phyloP scores from a whole-genome alignment of 2,888 invertebrate genomes.

The Ormyrus pomaceus region DNA sequence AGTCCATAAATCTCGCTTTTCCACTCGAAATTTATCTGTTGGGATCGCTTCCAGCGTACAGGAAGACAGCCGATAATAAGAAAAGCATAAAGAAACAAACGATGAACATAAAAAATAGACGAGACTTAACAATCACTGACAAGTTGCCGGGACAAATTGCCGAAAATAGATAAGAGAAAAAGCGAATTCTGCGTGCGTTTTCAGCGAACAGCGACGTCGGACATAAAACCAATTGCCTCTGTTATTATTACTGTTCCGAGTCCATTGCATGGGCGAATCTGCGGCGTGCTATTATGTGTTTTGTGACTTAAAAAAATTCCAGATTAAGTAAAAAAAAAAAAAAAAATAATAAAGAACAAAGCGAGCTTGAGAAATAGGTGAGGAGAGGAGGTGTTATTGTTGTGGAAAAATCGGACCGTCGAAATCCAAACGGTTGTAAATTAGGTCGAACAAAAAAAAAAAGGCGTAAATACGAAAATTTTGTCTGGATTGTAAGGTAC shows the following conservation, averaged over 20 bases:
- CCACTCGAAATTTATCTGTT: constrained; percentile 18
- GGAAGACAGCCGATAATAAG: too few relatives aligned
- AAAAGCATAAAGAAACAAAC: neutral
- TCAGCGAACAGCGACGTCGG: constrained; percentile 15
- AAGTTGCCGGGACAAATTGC: neutral
- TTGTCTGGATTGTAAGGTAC: constrained; percentile 16
- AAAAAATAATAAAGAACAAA: neutral
- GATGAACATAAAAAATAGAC: constrained; percentile 11
- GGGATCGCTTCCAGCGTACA: neutral
- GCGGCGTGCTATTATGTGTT: constrained; percentile 27
- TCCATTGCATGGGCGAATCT: constrained; percentile 28
- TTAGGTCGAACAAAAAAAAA: constrained; percentile 38
- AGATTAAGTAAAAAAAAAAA: constrained; percentile 2
- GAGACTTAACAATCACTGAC: constrained; percentile 10
- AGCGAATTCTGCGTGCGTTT: constrained; percentile 16
- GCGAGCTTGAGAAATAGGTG: constrained; percentile 8
- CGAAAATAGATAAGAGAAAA: neutral
- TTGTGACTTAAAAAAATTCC: neutral
- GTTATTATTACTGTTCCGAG: constrained; percentile 8
- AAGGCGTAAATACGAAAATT: constrained; percentile 46
- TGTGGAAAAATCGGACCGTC: constrained; percentile 20
- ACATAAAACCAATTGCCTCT: constrained; percentile 10
- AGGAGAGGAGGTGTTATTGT: neutral
- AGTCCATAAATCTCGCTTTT: neutral
- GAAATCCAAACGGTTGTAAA: constrained; percentile 13